Evolutionary conservation across 2,797 vertebrate species (phyloP), one percentile per base, ranked within the genome.

Genomic region (Rhyacichthys aspro): DNA sequence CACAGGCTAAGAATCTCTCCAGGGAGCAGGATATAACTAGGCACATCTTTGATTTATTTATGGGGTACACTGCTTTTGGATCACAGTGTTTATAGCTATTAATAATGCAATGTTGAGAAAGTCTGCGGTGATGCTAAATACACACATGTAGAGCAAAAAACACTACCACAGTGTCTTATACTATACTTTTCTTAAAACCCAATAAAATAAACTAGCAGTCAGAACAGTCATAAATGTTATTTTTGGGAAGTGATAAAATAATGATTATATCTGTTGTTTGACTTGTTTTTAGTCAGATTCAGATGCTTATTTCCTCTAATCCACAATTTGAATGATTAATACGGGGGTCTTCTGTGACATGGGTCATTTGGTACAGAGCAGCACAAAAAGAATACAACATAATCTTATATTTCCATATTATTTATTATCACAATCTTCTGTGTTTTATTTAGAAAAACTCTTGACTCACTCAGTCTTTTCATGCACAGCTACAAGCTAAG

Each of bases 41-140:
- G 70, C 70, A 61, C 46, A 62, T 54, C 44, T 68, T 62, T 87
- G 61, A 76, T 86, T 88, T 85, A 90, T 89, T 90, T 57, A 90
- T 85, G 59, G 69, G 55, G 42, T 63, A 73, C 70, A 75, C 68
- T 78, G 76, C 71, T 74, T 80, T 81, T 70, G 65, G 72, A 85
- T 83, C 74, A 59, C 43, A 59, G 74, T 84, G 84, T 89, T 89
- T 86, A 88, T 66, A 50, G 12, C 16, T 59, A 83, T 88, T 70
- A 87, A 88, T 82, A 82, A 85, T 90, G 79, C n/a, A 86, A 67
- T 33, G 50, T 48, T 0, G 41, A 64, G 66, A 62, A 66, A 74
- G 50, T 74, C 68, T 16, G 63, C 47, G 45, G 47, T 32, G 62
- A 59, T 64, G 71, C 34, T 52, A 52, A 60, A 73, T 52, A 67